A percentile compares a stretch with the other conserved stretches of the same genome.
phyloP scores from a whole-genome alignment of 2,113 vertebrate genomes.

The Labeo catla region DNA sequence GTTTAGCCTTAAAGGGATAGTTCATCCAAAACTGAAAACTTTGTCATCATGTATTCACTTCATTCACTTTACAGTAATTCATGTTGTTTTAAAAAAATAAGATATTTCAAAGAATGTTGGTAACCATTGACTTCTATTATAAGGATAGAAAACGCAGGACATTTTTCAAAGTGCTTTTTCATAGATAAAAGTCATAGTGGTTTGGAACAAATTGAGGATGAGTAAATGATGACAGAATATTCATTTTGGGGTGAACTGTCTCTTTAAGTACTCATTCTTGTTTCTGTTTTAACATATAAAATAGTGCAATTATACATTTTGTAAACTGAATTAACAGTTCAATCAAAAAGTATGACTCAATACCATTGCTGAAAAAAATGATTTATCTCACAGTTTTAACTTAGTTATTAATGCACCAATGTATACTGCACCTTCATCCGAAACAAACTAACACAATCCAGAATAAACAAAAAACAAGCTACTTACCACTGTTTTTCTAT shows the following conservation, averaged over 20 bases:
- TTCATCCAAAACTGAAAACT: no score
- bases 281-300: neutral
- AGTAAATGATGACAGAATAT: neutral
- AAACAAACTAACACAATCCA: neutral
- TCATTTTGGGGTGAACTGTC: neutral
- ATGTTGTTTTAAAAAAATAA: neutral
- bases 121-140: neutral
- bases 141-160: no score
- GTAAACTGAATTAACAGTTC: neutral
- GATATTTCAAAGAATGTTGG: neutral
- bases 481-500: conserved; percentile 11
- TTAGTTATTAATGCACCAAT: neutral
- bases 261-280: neutral
- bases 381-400: neutral
- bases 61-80: no score
- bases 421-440: neutral
- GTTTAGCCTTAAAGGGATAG: no score
- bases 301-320: neutral
- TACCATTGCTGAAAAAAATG: neutral
- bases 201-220: neutral
- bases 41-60: no score
- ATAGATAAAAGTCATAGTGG: neutral
- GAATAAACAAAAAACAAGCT: neutral
- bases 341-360: neutral
- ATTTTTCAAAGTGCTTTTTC: neutral